Percentiles rank a stretch among this genome's conserved stretches.
Evolutionary conservation across 2,888 invertebrate genomes (phyloP).

Genomic region (Arrhopalites spinosus): DNA sequence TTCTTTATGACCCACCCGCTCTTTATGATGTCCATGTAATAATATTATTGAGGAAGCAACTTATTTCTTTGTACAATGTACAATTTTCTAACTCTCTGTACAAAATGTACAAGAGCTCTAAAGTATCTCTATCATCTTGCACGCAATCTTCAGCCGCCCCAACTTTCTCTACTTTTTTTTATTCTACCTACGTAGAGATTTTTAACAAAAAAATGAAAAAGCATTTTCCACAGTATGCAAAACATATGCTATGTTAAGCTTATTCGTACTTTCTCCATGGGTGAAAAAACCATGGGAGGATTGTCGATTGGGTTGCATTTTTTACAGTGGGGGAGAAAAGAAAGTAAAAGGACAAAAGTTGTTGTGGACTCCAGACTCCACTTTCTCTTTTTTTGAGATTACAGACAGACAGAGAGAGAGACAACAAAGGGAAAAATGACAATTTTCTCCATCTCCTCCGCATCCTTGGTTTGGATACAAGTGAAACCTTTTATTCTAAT

Average conservation of each 20-base stretch:
- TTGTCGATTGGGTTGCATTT: no score
- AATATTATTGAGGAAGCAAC: background rate
- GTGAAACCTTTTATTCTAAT: conserved; percentile 56
- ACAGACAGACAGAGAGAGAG: background rate
- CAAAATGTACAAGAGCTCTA: background rate
- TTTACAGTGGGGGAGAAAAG: no score
- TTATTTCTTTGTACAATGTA: background rate
- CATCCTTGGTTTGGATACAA: conserved; percentile 44
- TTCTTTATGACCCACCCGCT: conserved; percentile 49
- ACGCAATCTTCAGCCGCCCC: background rate
- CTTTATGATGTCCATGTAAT: conserved; percentile 32
- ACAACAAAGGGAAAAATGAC: background rate
- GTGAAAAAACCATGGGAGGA: no score
- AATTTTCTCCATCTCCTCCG: no score
- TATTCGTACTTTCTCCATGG: no score
- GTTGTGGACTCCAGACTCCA: no score
- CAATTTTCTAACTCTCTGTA: background rate
- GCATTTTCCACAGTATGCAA: background rate
- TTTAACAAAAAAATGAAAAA: background rate
- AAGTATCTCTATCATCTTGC: background rate
- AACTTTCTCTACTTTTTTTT: background rate
- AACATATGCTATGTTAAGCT: no score
- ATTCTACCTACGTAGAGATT: background rate
- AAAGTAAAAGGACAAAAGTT: no score
- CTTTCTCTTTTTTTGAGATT: no score